Evolutionary conservation across 2,888 invertebrate species (phyloP), one percentile per base, ranked within the genome.

Genomic region (Nowickia ferox): DNA sequence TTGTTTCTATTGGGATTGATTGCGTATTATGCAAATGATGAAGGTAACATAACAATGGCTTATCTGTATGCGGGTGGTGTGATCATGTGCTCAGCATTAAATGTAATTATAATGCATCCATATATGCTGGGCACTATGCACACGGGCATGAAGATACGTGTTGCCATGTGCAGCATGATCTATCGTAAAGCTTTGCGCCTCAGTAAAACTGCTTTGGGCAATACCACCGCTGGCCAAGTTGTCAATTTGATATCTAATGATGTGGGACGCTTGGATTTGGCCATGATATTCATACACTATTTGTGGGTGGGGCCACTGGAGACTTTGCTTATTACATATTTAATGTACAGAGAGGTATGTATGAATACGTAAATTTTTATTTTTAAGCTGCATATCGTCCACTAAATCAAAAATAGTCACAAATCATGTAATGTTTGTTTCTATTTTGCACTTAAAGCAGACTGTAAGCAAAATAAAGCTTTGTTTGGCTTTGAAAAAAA

Each of bases 221-320:
- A 96, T 90, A 97, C 97, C 10, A 97, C 97, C 2, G 93, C 94
- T 46, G 96, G 96, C 5, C 95, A 96, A 91, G 94, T 95, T 88
- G 98, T 98, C 53, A 98, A 99, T 93, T 94, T 99, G 11, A 94
- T 99, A 88, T 98, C 98, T 5, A 99, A 99, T 92, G 99, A 99
- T 93, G 98, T 99, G 87, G 97, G 97, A 90, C 91, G 93, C 19
- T 88, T 93, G 83, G 93, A 93, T 88, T 89, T 92, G 77, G 96
- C 97, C 40, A 95, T 97, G 87, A 95, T 98, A 88, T 97, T 98
- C 91, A 93, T 97, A 30, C 98, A 98, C 93, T 98, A 97, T 92
- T 94, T 98, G 75, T 98, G 98, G 97, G 95, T 98, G 87, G 98
- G 97, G 1, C 97, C 98, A 0, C 91, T 98, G 15, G 96, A 98